Evolutionary conservation across 2,888 invertebrate species (phyloP), one percentile per base, ranked within the genome.

Genomic region (Macaria liturata): DNA sequence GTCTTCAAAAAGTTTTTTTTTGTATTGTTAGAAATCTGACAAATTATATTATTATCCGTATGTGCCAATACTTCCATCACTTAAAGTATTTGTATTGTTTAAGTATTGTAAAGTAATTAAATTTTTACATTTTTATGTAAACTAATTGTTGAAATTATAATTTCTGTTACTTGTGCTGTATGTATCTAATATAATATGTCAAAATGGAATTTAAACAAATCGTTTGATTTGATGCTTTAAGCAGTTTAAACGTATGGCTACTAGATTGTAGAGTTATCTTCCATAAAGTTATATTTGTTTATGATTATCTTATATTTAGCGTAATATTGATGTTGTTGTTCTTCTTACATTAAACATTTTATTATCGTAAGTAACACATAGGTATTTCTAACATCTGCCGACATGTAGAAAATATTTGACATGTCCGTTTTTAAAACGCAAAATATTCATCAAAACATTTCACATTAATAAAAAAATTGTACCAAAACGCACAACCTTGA

Each of bases 401-500:
- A 37, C 4, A 37, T 37, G 34, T 37, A 4, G 7, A 37, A 37
- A 4, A 37, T 37, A 37, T 6, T 37, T 37, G 4, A 2, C 7
- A 4, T 4, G 7, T 3, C 34, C 1, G 34, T 37, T 6, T 37
- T 37, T 7, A 6, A 6, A 37, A 7, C 4, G 7, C 34, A 37
- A 2, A 37, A 7, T 37, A 37, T 37, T 37, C 34, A 37, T 37
- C 34, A 7, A 3, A 4, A 37, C 34, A 37, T 6, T 37, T 37
- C 34, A 37, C 7, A 37, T 37, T 37, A 37, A 37, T 6, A 37
- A 7, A 37, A 37, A 37, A 3, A 30, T 39, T 49, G 20, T 20
- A 54, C 42, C 75, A 67, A 70, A 75, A 83, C 86, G 86, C 85
- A 86, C 85, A 86, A 86, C 82, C 81, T 71, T 70, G 59, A 70